A percentile compares a stretch with the other conserved stretches of the same genome.
Conservation (phyloP, 2,888 invertebrate species). For the Phlogophora meticulosa region DNA sequence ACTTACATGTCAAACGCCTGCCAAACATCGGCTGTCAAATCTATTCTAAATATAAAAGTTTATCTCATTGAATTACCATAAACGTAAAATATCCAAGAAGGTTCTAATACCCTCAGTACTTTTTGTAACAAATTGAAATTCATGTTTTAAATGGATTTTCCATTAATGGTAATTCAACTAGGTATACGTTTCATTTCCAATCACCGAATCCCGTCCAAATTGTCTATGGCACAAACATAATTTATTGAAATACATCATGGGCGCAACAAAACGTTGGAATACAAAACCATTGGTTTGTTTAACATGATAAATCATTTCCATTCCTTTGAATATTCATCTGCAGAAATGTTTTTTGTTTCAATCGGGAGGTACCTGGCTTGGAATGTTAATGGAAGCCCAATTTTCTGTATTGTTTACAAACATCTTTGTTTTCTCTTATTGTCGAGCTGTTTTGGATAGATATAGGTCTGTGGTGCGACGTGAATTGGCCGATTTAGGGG, state of each 20-base stretch:
- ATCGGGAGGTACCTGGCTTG: constrained; percentile 43
- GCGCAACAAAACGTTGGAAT: constrained; percentile 39
- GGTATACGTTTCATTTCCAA: constrained; percentile 16
- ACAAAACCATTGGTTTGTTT: constrained; percentile 59
- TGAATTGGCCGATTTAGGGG: constrained; percentile 3
- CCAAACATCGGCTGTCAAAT: too few species aligned
- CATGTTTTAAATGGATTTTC: not conserved
- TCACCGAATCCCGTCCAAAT: constrained; percentile 10
- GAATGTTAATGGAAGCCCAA: constrained; percentile 65
- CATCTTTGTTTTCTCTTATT: constrained; percentile 57
- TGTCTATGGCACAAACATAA: constrained; percentile 20
- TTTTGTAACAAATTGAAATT: not conserved
- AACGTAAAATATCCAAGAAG: too few species aligned
- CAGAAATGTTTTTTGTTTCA: constrained; percentile 65
- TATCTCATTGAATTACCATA: too few species aligned
- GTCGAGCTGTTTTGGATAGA: constrained; percentile 17
- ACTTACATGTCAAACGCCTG: too few species aligned
- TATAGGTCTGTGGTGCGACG: constrained; percentile 6
- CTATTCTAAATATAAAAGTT: too few species aligned
- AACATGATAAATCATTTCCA: constrained; percentile 74
- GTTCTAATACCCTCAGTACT: not conserved
- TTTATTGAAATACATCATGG: constrained; percentile 52
- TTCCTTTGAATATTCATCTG: constrained; percentile 78
- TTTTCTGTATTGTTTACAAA: constrained; percentile 59
- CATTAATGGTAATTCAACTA: too few species aligned